Conservation (phyloP, 92 coral and sea anemone species). For the Paramuricea clavata region DNA sequence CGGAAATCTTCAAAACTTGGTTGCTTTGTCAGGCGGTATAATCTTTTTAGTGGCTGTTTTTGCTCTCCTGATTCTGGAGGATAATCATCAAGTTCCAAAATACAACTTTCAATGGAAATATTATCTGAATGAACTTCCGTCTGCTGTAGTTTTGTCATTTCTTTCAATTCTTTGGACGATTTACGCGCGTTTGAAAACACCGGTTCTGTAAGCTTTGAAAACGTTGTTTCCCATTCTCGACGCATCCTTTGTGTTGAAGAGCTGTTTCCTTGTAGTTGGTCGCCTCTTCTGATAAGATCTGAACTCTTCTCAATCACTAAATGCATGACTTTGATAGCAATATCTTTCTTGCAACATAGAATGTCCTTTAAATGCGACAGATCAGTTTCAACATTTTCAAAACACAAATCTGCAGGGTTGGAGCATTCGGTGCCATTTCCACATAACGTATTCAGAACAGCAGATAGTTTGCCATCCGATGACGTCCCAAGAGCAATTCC, state of each 20-base stretch:
- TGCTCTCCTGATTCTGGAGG: constrained; percentile 51
- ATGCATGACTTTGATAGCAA: constrained; percentile 55
- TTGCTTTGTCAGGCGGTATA: constrained; percentile 75
- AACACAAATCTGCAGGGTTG: constrained; percentile 47
- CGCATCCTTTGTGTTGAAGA: not conserved
- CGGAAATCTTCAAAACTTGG: constrained; percentile 73
- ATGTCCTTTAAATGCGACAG: constrained; percentile 46
- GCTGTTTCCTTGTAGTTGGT: not conserved
- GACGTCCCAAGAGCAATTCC: constrained; percentile 65
- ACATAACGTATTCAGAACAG: constrained; percentile 15
- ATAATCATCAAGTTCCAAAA: constrained; percentile 76
- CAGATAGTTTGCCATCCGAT: constrained; percentile 17
- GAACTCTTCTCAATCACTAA: constrained; percentile 58
- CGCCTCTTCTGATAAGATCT: constrained; percentile 3
- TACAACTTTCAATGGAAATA: constrained; percentile 44
- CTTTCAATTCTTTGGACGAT: constrained; percentile 18
- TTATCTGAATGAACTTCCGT: not conserved
- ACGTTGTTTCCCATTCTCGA: not conserved
- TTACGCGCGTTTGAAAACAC: constrained; percentile 45
- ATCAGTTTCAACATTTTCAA: constrained; percentile 55
- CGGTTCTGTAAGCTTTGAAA: constrained; percentile 61
- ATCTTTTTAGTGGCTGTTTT: constrained; percentile 71
- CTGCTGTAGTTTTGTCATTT: not conserved
- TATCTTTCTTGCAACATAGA: constrained; percentile 59
- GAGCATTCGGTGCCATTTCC: not conserved